A percentile compares a stretch with the other conserved stretches of the same genome.
phyloP scores from a whole-genome alignment of 2,797 vertebrate species.

The Phataginus tetradactyla region DNA sequence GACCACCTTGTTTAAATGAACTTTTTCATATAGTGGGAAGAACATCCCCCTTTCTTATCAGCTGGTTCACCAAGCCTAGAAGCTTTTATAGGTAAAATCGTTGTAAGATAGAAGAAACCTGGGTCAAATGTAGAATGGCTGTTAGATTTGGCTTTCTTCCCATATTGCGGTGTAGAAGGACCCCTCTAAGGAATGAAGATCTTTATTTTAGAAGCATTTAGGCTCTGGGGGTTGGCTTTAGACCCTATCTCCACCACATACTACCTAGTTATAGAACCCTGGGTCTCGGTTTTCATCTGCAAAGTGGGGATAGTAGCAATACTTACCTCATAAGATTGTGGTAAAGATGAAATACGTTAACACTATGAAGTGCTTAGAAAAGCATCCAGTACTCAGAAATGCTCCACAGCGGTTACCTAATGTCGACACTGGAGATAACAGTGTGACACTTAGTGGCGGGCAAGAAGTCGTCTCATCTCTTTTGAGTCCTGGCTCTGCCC shows the following conservation, averaged over 20 bases:
- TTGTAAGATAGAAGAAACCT: neutral
- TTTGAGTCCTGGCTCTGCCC: neutral
- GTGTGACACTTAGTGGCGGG: neutral
- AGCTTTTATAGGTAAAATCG: neutral
- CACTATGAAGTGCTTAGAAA: neutral
- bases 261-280: neutral
- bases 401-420: neutral
- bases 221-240: neutral
- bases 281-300: neutral
- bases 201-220: neutral
- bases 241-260: neutral
- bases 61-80: neutral
- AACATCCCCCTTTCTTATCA: neutral
- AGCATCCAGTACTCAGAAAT: neutral
- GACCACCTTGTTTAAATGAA: neutral
- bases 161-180: neutral
- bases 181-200: neutral
- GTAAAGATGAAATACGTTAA: neutral
- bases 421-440: neutral
- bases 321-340: neutral
- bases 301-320: neutral
- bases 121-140: neutral
- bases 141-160: neutral
- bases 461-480: neutral
- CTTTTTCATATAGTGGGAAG: neutral